Evolutionary conservation across 2,113 vertebrate genomes (phyloP), one percentile per base, ranked within the genome.

Genomic region (Muntiacus muntjak): DNA sequence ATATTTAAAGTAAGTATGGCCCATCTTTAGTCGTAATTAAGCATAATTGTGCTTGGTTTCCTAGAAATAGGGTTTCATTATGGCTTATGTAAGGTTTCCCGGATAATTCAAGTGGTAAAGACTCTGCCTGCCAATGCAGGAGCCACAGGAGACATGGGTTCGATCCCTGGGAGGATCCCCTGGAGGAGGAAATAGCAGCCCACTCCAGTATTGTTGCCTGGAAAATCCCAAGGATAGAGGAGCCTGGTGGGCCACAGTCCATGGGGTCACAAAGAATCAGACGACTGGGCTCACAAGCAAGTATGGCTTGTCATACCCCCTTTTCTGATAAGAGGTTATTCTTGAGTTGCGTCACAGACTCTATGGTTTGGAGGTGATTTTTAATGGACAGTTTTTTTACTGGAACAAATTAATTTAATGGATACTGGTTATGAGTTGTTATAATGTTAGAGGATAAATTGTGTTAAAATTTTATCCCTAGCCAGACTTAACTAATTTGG

Each of bases 1-100:
- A 89, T 99, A 99, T 97, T 98, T 99, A 97, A 98, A 99, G 99
- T 99, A 98, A 98, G 99, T 99, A 87, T 81, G 71, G 19, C 94
- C 97, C 40, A 45, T 89, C 21, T 87, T 43, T 8, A 30, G 16
- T 55, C 1, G 8, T 81, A 57, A 79, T 91, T 21, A 95, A 36
- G 47, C 86, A n/a, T 54, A 50, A 82, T 60, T 58, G 40, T 64
- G 23, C 15, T 74, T 87, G 43, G 23, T 87, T 52, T 67, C 62
- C n/a, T 21, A 85, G 45, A 76, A 83, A 6, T 21, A 47, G 16
- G 6, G 15, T 95, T 81, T 89, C n/a, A 92, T 57, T 52, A 17
- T 50, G 45, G 13, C 58, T 74, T 95, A n/a, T 26, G 15, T 26
- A 43, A 43, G 71, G 40, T 26, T 76, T 76, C 23, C 23, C 36